These are phyloP conservation scores for Wiebesia pumilae DNA, from an alignment of 1,140 invertebrate species.

Conservation along the genomic window DNA sequence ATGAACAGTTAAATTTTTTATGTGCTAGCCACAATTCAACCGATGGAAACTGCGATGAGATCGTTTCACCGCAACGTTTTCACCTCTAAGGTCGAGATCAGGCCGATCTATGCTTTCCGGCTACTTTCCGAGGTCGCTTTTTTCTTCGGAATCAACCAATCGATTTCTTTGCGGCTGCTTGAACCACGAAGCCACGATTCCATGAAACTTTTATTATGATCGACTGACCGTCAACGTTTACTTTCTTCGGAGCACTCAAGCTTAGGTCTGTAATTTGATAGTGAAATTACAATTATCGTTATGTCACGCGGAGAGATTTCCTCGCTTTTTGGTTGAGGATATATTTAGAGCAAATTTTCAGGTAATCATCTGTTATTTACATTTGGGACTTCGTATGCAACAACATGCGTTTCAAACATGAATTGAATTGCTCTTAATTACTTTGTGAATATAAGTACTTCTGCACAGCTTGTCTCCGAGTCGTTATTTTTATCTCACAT, in stretches of 20 bases:
- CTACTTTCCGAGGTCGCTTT: neutral
- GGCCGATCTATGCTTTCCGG: neutral
- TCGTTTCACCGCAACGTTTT: neutral
- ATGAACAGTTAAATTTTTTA: too few relatives aligned
- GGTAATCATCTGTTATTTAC: neutral
- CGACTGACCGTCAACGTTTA: slow-evolving; percentile 16
- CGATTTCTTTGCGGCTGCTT: slow-evolving; percentile 6
- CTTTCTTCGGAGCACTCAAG: slow-evolving; percentile 1
- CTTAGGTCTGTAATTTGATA: slow-evolving; percentile 26
- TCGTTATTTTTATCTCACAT: too few relatives aligned
- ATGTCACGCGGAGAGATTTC: neutral
- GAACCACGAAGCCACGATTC: neutral
- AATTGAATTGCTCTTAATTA: too few relatives aligned
- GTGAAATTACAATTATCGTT: slow-evolving; percentile 15
- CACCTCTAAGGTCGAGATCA: neutral
- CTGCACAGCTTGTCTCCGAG: too few relatives aligned
- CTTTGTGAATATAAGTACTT: too few relatives aligned
- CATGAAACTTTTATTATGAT: slow-evolving; percentile 6
- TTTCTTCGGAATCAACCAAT: slow-evolving; percentile 6
- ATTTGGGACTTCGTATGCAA: too few relatives aligned
- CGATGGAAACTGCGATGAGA: neutral
- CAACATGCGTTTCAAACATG: too few relatives aligned
- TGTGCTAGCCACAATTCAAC: neutral
- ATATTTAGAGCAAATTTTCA: neutral
- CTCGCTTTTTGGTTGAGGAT: neutral